Percentiles rank a stretch among this genome's conserved stretches.
Conservation (phyloP, 2,797 vertebrate genomes). For the Coendou prehensilis region DNA sequence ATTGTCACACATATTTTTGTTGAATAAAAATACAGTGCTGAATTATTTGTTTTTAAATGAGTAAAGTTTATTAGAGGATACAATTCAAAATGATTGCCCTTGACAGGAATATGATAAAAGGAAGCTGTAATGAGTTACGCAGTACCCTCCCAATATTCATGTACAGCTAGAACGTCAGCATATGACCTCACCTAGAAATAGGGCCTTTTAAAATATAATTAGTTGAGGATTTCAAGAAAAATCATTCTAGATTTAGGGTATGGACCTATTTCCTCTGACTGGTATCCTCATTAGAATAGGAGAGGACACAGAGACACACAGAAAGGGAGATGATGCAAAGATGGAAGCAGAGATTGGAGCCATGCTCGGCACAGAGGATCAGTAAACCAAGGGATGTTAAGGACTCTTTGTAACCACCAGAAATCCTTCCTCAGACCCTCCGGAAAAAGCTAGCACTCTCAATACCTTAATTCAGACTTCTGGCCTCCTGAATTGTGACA, state of each 20-base stretch:
- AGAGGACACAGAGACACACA: not conserved
- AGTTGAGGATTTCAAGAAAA: not conserved
- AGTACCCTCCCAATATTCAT: not conserved
- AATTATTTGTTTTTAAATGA: conserved; percentile 53
- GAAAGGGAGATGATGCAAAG: not conserved
- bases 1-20: conserved; percentile 6
- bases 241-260: not conserved
- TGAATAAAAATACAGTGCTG: not conserved
- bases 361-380: not conserved
- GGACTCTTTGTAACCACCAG: not conserved
- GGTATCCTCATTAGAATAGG: not conserved
- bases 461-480: not conserved
- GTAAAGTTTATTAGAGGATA: not conserved
- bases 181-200: not conserved
- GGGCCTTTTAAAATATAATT: not conserved
- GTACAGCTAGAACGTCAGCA: not conserved
- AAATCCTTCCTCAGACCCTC: not conserved
- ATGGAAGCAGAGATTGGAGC: not conserved
- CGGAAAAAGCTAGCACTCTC: not conserved
- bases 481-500: not conserved
- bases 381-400: not conserved
- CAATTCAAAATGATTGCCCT: conserved; percentile 35
- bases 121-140: not conserved
- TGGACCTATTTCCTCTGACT: not conserved
- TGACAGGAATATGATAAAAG: not conserved